Evolutionary conservation across 2,797 vertebrate genomes (phyloP).

Genomic region (Rhinogobio ventralis): DNA sequence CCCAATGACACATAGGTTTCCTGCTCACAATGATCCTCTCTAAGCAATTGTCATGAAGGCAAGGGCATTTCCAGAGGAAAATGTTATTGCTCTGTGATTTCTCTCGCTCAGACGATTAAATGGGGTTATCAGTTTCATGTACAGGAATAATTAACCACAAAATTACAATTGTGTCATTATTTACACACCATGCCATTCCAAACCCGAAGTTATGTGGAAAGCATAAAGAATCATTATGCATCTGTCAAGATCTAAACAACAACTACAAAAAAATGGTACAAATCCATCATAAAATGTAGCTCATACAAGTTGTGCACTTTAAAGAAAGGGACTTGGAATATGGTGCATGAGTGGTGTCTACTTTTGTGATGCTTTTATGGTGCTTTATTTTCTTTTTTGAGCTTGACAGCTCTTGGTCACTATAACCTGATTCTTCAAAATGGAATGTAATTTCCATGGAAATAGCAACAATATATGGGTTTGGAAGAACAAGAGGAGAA

Average conservation of each 20-base stretch:
- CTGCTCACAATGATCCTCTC: not conserved
- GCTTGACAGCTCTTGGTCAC: conserved; percentile 10
- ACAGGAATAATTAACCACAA: not conserved
- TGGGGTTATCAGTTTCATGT: not conserved
- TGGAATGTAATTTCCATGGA: not conserved
- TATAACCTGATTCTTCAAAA: not conserved
- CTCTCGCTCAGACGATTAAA: not conserved
- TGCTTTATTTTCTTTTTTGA: not conserved
- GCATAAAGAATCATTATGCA: not conserved
- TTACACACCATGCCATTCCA: not conserved
- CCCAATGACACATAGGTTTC: not conserved
- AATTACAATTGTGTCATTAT: not conserved
- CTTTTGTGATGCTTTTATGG: not conserved
- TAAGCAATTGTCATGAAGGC: conserved; percentile 2
- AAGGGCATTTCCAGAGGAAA: not conserved
- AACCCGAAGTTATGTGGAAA: not conserved
- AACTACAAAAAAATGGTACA: not conserved
- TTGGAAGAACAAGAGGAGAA: not conserved
- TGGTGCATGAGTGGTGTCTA: not conserved
- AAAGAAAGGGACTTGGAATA: not conserved
- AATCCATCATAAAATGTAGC: not conserved
- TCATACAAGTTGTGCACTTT: not conserved
- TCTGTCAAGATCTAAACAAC: not conserved
- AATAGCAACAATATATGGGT: not conserved
- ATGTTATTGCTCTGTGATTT: not conserved